phyloP scores from a whole-genome alignment of 2,113 vertebrate genomes.

The Solea solea region DNA sequence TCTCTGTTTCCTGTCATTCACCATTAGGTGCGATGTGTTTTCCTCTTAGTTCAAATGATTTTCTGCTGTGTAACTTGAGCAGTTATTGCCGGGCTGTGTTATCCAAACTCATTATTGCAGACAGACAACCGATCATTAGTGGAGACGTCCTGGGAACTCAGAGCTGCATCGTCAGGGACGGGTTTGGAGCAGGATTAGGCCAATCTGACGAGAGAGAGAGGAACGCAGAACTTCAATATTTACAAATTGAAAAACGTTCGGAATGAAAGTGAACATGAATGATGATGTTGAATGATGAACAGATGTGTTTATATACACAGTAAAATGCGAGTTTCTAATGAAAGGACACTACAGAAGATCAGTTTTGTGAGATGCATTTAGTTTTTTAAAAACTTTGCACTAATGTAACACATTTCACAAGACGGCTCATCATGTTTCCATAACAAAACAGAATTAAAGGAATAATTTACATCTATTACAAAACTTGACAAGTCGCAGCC shows the following conservation, averaged over 20 bases:
- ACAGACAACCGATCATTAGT: slow-evolving; percentile 30
- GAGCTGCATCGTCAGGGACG: slow-evolving; percentile 76
- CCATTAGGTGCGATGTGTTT: slow-evolving; percentile 4
- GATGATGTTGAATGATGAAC: not conserved
- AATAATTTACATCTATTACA: too few species aligned
- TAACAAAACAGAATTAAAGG: too few species aligned
- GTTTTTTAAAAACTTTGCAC: too few species aligned
- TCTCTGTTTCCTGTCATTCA: too few species aligned
- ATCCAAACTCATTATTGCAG: slow-evolving; percentile 48
- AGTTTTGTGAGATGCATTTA: too few species aligned
- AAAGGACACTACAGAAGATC: too few species aligned
- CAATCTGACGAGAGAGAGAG: slow-evolving; percentile 63
- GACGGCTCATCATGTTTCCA: too few species aligned
- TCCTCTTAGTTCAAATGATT: slow-evolving; percentile 15
- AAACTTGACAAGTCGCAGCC: too few species aligned
- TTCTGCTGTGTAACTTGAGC: slow-evolving; percentile 10
- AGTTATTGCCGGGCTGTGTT: slow-evolving; percentile 17
- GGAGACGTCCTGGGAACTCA: slow-evolving; percentile 54
- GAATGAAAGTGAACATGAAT: not conserved
- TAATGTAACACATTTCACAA: too few species aligned
- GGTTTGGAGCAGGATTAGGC: slow-evolving; percentile 71
- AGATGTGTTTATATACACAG: too few species aligned
- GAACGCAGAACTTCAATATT: not conserved
- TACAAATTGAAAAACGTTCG: not conserved
- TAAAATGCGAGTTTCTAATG: too few species aligned